Evolutionary conservation across 2,797 vertebrate genomes (phyloP).

Genomic region (Sebastes matsubarae): DNA sequence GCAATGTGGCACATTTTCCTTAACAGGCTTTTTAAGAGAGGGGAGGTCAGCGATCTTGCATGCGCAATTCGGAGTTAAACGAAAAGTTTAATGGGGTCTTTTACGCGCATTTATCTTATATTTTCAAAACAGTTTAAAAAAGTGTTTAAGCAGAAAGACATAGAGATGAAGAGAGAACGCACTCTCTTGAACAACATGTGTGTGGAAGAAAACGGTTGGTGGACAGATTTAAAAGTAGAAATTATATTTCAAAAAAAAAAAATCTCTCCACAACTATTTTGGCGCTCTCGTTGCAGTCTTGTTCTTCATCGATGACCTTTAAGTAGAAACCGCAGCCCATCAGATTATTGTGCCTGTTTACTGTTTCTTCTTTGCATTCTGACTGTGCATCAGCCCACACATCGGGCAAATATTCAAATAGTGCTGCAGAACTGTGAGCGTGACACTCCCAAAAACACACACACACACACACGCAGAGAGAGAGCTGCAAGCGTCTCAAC

Average conservation of each 20-base stretch:
- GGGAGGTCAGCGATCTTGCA: not conserved
- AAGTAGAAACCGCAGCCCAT: constrained; percentile 60
- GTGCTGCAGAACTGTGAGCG: constrained; percentile 59
- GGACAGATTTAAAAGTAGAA: constrained; percentile 2
- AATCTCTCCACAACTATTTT: constrained; percentile 29
- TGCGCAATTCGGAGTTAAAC: not conserved
- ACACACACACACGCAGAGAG: not conserved
- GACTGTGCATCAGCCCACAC: constrained; percentile 78
- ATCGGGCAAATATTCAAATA: constrained; percentile 74
- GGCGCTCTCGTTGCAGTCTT: constrained; percentile 15
- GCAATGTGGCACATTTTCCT: not conserved
- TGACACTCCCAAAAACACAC: constrained; percentile 51
- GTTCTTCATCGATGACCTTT: constrained; percentile 69
- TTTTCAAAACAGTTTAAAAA: not conserved
- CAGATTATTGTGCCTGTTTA: constrained; percentile 70
- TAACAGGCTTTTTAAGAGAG: not conserved
- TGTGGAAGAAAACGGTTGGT: not conserved
- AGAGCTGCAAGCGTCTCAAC: not conserved
- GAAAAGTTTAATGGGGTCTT: not conserved
- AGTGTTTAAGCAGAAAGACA: not conserved
- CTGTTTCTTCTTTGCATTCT: constrained; percentile 75
- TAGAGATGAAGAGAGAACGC: not conserved
- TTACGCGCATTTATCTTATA: constrained; percentile 4
- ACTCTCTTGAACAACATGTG: not conserved
- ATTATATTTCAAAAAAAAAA: not conserved